Conservation (phyloP, 64 coral and sea anemone species). For the Anthopleura sola region DNA sequence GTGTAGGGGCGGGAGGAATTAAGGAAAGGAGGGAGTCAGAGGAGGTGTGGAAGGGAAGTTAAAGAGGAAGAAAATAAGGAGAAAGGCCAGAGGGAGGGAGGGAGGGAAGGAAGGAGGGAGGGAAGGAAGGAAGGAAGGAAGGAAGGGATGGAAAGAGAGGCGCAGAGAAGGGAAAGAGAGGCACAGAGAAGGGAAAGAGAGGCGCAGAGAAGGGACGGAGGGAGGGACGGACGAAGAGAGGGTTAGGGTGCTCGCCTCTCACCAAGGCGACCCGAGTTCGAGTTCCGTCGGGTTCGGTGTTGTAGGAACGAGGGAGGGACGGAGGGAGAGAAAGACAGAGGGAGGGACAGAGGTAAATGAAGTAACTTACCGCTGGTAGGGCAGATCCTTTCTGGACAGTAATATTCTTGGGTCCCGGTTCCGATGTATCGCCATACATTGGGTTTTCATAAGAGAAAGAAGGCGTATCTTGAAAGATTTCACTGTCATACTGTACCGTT, state of each 20-base stretch:
- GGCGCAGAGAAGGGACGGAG: background rate
- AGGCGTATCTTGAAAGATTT: background rate
- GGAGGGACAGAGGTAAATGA: background rate
- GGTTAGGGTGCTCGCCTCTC: no score
- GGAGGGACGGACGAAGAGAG: background rate
- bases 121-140: background rate
- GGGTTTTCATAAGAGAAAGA: conserved; percentile 7
- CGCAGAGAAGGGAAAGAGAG: background rate
- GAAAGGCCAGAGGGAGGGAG: background rate
- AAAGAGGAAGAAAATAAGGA: background rate
- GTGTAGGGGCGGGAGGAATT: background rate
- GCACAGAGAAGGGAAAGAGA: background rate
- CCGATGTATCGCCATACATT: conserved; percentile 7
- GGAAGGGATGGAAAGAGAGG: background rate
- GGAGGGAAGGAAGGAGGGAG: background rate
- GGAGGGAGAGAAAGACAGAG: background rate
- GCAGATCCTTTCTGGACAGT: background rate
- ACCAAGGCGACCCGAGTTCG: no score
- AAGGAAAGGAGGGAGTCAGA: background rate
- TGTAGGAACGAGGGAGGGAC: no score
- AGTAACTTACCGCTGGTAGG: background rate
- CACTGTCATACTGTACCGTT: conserved; percentile 5
- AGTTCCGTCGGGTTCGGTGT: no score
- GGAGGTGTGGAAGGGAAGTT: background rate
- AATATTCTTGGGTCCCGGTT: background rate